phyloP scores from a whole-genome alignment of 2,888 invertebrate genomes.

The Amblyjoppa fuscipennis region DNA sequence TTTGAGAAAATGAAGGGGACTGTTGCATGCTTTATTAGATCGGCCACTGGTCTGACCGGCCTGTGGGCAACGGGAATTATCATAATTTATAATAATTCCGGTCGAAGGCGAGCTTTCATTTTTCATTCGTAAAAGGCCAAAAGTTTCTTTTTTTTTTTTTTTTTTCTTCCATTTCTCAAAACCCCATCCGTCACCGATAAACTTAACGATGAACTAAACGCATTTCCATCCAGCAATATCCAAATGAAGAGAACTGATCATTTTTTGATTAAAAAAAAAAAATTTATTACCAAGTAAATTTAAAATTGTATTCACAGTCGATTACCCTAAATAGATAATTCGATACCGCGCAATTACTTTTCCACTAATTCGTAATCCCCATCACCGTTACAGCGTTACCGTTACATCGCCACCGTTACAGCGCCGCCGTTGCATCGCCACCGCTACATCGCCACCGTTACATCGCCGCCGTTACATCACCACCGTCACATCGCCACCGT shows the following conservation, averaged over 20 bases:
- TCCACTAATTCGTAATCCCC: background rate
- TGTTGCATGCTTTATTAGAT: conserved; percentile 48
- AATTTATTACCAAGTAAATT: background rate
- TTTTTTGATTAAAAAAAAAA: background rate
- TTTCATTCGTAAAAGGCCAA: background rate
- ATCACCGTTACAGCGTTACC: background rate
- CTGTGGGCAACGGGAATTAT: conserved; percentile 42
- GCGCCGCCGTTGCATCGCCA: no score
- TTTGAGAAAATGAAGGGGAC: conserved; percentile 68
- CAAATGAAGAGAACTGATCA: background rate
- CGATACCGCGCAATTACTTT: background rate
- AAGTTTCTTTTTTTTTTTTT: conserved; percentile 8
- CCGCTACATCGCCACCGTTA: no score
- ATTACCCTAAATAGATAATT: no score
- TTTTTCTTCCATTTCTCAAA: background rate
- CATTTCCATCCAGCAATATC: background rate
- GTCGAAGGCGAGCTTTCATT: conserved; percentile 1
- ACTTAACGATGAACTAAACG: background rate
- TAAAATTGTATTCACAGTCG: no score
- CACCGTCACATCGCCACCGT: no score
- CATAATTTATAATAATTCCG: conserved; percentile 43
- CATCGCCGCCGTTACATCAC: no score
- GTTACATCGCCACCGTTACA: background rate
- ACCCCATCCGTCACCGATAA: background rate
- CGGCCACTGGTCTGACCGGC: conserved; percentile 24